A percentile compares a stretch with the other conserved stretches of the same genome.
Evolutionary conservation across 2,797 vertebrate genomes (phyloP).

Genomic region (Sebastes ruberrimus): DNA sequence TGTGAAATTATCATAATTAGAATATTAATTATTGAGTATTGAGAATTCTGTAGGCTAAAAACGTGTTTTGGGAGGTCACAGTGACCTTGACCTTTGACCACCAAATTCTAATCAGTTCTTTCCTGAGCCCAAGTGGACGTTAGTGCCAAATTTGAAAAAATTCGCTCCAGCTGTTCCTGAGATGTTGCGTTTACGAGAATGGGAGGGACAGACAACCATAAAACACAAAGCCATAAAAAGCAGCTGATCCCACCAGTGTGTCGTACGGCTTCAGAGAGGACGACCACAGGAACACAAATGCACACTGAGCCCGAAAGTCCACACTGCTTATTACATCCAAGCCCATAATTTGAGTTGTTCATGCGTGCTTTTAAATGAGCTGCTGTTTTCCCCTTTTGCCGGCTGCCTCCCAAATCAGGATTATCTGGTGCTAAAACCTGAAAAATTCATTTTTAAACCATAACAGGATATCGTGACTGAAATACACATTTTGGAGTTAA

Average conservation of each 20-base stretch:
- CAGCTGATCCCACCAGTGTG: conserved; percentile 12
- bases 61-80: neutral
- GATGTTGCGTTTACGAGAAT: too few relatives aligned
- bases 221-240: neutral
- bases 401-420: neutral
- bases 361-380: conserved; percentile 16
- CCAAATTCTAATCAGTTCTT: too few relatives aligned
- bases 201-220: neutral
- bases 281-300: neutral
- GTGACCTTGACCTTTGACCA: neutral
- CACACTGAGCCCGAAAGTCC: neutral
- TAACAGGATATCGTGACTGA: neutral
- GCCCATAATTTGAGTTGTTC: conserved; percentile 2
- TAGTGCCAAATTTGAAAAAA: too few relatives aligned
- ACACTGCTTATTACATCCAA: conserved; percentile 10
- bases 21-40: neutral
- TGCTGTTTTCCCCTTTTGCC: neutral
- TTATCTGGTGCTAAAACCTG: conserved; percentile 12
- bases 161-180: too few relatives aligned
- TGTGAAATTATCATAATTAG: neutral
- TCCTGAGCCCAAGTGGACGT: too few relatives aligned
- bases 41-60: neutral
- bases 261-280: conserved; percentile 1
- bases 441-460: neutral
- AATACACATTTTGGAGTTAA: neutral